Conservation (phyloP, 2,888 invertebrate genomes). For the Diadromus collaris region DNA sequence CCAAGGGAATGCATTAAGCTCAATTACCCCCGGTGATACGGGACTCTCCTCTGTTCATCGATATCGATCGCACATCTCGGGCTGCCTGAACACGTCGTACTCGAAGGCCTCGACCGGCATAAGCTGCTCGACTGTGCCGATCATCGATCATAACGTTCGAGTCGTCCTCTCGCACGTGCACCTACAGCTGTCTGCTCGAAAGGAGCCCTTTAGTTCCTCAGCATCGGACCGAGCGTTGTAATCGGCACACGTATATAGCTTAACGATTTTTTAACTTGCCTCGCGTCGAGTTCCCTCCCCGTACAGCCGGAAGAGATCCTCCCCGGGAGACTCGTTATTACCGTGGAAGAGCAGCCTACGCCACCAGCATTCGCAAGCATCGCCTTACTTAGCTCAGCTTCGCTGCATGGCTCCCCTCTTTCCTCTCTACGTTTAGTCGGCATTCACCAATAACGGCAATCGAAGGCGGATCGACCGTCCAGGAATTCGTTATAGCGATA, state of each 20-base stretch:
- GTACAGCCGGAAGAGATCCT: constrained; percentile 2
- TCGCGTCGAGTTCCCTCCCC: background rate
- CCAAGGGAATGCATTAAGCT: constrained; percentile 62
- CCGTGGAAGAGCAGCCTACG: constrained; percentile 11
- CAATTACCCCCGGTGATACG: constrained; percentile 54
- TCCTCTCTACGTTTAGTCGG: constrained; percentile 23
- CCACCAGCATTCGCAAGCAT: constrained; percentile 33
- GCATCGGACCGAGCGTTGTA: background rate
- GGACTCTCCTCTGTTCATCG: constrained; percentile 16
- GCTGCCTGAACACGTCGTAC: constrained; percentile 19
- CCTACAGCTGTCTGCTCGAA: background rate
- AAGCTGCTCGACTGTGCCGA: background rate
- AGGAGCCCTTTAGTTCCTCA: background rate
- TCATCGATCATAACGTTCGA: background rate
- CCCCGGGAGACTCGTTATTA: constrained; percentile 29
- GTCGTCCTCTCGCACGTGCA: background rate
- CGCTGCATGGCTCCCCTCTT: background rate
- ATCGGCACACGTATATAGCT: constrained; percentile 21
- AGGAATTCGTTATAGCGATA: constrained; percentile 73
- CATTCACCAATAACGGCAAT: constrained; percentile 61
- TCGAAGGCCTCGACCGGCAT: constrained; percentile 17
- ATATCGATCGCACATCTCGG: constrained; percentile 35
- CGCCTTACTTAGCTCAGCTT: constrained; percentile 30
- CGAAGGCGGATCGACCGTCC: constrained; percentile 56
- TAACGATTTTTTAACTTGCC: constrained; percentile 24